phyloP scores from a whole-genome alignment of 2,113 vertebrate species.

The Myiozetetes cayanensis region DNA sequence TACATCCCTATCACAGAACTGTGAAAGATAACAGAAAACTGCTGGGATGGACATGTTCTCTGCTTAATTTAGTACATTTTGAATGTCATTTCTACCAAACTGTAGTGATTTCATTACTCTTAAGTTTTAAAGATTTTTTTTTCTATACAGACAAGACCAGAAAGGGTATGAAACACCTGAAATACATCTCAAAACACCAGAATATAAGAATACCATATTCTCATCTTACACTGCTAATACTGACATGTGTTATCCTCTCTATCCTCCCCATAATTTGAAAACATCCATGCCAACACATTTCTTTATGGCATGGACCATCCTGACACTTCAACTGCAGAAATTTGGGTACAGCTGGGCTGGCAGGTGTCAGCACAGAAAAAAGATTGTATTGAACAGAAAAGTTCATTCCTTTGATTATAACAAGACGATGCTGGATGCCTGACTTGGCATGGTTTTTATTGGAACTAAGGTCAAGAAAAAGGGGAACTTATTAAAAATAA shows the following conservation, averaged over 20 bases:
- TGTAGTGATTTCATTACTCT: not conserved
- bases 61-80: constrained; percentile 18
- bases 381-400: not conserved
- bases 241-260: not conserved
- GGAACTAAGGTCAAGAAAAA: not conserved
- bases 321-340: not conserved
- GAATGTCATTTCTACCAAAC: not conserved
- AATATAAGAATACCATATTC: not conserved
- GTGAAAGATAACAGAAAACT: constrained; percentile 28
- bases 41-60: not conserved
- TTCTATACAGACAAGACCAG: not conserved
- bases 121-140: not conserved
- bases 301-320: not conserved
- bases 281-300: not conserved
- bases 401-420: not conserved
- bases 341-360: not conserved
- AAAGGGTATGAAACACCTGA: not conserved
- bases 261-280: not conserved
- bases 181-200: not conserved
- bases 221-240: not conserved
- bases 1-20: constrained; percentile 23
- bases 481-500: not conserved
- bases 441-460: not conserved
- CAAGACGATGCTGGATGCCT: not conserved
- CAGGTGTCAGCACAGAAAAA: not conserved